Evolutionary conservation across 1,140 invertebrate genomes (phyloP), one percentile per base, ranked within the genome.

Genomic region (Dreissena polymorpha): DNA sequence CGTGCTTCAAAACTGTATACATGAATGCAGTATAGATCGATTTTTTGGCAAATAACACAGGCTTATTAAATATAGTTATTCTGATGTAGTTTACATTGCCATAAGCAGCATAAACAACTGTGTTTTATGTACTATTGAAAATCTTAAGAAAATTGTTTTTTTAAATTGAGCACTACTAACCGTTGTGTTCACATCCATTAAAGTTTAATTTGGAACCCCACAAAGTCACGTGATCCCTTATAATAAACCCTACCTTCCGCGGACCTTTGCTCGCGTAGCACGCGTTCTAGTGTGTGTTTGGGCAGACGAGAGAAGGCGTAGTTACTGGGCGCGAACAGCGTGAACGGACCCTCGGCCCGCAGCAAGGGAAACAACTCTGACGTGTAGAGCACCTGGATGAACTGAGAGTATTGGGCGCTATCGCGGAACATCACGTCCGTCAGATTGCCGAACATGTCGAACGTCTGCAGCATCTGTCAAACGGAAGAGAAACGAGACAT

Each of bases 391-490:
- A 83, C 81, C 39, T 83, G 73, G 29, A 83, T 74, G 55, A 83
- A 76, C 21, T 83, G 64, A 23, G 81, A 83, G 68, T 70, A 83
- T 29, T 83, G 81, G 50, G 51, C 49, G 63, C 65, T 76, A n/a
- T 83, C 72, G 21, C 81, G 64, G 27, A 83, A 76, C 67, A 83
- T 83, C 50, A 83, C 72, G 57, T 83, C 81, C 16, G 81, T 83
- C 64, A 83, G 39, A 39, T 83, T 83, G 10, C 81, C 81, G 60
- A 83, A 77, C 72, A 76, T 49, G 29, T 83, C 81, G 57, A 57
- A 83, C 0, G 71, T 49, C n/a, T 70, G 50, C 21, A 83, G 18
- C 67, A 83, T 64, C 81, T 83, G 65, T 12, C 74, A 72, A 75
- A 8, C 21, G 21, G 16, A n/a, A 63, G 18, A 5, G 60, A n/a